Conservation (phyloP, 2,888 invertebrate genomes). For the Drosophila nr. perissopoda region DNA sequence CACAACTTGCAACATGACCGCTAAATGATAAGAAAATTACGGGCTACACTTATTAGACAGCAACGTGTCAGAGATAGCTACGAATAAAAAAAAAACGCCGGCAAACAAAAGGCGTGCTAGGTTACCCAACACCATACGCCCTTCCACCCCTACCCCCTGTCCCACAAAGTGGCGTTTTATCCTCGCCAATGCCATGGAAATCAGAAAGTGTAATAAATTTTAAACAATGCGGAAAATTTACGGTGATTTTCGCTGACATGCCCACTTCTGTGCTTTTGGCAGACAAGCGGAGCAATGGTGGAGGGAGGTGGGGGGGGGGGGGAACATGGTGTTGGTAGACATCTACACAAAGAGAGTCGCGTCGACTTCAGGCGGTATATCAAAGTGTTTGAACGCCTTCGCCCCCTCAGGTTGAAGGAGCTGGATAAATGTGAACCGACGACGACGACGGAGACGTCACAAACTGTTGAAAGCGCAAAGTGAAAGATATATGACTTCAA, state of each 20-base stretch:
- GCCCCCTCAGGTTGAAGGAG: constrained; percentile 26
- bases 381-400: constrained; percentile 68
- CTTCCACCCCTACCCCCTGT: background rate
- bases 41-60: constrained; percentile 78
- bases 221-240: constrained; percentile 80
- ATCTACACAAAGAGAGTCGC: constrained; percentile 58
- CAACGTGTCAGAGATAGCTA: constrained; percentile 70
- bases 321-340: constrained; percentile 64
- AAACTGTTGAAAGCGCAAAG: constrained; percentile 81
- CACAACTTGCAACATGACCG: constrained; percentile 51
- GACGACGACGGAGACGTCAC: constrained; percentile 68
- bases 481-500: constrained; percentile 80
- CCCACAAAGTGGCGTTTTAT: background rate
- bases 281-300: constrained; percentile 19
- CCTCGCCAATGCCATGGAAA: constrained; percentile 60
- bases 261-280: constrained; percentile 74
- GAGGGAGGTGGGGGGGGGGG: background rate
- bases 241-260: constrained; percentile 79
- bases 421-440: background rate
- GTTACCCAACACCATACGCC: constrained; percentile 21
- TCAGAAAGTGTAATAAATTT: constrained; percentile 80
- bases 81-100: constrained; percentile 20
- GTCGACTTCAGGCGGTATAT: constrained; percentile 68
- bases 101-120: constrained; percentile 69
- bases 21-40: constrained; percentile 75